Conservation (phyloP, 2,113 vertebrate genomes). For the Phylloscopus trochilus region DNA sequence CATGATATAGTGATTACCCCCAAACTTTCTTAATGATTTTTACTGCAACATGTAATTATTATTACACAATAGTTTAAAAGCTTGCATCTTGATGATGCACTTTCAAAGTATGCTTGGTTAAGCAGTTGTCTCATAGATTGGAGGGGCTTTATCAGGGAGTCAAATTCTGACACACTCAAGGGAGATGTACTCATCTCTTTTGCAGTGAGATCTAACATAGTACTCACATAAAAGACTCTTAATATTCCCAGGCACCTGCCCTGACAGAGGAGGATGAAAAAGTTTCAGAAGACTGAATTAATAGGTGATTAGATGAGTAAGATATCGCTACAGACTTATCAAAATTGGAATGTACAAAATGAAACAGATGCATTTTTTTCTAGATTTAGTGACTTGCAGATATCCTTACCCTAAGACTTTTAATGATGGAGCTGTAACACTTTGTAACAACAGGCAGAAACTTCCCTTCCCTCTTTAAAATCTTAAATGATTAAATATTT, state of each 20-base stretch:
- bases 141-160: background rate
- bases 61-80: conserved; percentile 33
- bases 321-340: background rate
- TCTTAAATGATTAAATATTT: background rate
- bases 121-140: conserved; percentile 20
- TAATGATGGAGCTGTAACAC: background rate
- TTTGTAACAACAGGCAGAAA: background rate
- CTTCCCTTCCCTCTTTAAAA: background rate
- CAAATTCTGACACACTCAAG: background rate
- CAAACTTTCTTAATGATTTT: conserved; percentile 53
- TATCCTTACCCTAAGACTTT: background rate
- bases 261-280: background rate
- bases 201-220: background rate
- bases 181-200: background rate
- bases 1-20: background rate
- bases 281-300: background rate
- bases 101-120: conserved; percentile 20
- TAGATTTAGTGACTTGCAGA: background rate
- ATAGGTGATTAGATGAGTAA: background rate
- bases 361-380: background rate
- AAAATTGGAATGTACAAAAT: background rate
- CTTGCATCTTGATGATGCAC: conserved; percentile 20
- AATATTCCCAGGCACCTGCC: background rate
- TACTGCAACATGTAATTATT: conserved; percentile 43
- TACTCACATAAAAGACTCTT: background rate